Evolutionary conservation across 2,797 vertebrate species (phyloP).

Genomic region (Botia kubotai): DNA sequence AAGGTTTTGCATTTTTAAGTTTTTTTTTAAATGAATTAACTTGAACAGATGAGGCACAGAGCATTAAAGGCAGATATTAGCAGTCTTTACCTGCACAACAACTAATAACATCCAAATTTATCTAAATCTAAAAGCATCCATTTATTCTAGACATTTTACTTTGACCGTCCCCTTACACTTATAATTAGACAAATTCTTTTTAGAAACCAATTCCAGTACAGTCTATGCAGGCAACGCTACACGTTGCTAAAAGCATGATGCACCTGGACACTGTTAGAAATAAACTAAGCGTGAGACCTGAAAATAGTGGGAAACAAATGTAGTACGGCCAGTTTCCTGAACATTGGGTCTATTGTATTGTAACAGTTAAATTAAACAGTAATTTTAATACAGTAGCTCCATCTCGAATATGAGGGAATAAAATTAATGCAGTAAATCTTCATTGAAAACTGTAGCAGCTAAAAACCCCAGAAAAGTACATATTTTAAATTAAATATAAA

Average conservation of each 20-base stretch:
- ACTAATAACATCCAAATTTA: conserved; percentile 54
- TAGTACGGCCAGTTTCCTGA: no score
- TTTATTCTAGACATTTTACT: conserved; percentile 56
- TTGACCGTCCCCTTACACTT: conserved; percentile 29
- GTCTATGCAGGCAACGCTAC: not conserved
- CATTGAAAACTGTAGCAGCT: not conserved
- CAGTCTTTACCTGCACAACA: conserved; percentile 59
- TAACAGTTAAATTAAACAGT: not conserved
- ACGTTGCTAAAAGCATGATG: not conserved
- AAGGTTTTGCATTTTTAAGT: conserved; percentile 68
- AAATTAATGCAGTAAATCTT: not conserved
- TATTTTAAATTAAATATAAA: conserved; percentile 19
- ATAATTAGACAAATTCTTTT: conserved; percentile 42
- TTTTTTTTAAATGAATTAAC: not conserved
- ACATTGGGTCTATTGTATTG: not conserved
- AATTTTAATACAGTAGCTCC: not conserved
- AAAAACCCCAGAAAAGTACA: not conserved
- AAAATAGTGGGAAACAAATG: not conserved
- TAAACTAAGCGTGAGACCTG: not conserved
- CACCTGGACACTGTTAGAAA: not conserved
- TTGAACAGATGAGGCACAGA: conserved; percentile 68
- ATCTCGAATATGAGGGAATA: not conserved
- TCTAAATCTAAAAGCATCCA: conserved; percentile 45
- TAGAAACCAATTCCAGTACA: conserved; percentile 18
- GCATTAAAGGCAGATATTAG: conserved; percentile 67